phyloP scores from a whole-genome alignment of 2,888 invertebrate species.

The Monopis laevigella region DNA sequence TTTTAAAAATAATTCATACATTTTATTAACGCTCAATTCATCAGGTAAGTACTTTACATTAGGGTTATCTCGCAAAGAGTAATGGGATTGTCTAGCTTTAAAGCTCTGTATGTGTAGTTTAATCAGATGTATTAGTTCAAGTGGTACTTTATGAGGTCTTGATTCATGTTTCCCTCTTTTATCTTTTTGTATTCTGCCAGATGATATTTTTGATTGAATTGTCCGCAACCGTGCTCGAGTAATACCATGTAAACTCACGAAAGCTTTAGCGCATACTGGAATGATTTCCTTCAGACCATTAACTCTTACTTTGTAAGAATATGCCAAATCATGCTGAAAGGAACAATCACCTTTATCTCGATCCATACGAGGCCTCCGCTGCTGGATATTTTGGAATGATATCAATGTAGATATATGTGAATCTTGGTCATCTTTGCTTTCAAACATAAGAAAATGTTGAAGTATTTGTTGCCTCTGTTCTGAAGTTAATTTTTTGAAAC shows the following conservation, averaged over 20 bases:
- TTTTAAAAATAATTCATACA: constrained; percentile 9
- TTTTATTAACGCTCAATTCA: constrained; percentile 3
- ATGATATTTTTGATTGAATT: constrained; percentile 3
- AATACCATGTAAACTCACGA: constrained; percentile 9
- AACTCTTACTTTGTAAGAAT: neutral
- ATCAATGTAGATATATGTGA: constrained; percentile 12
- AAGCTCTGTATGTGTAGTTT: neutral
- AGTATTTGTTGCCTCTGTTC: constrained; percentile 8
- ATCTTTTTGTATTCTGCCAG: constrained; percentile 4
- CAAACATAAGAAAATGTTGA: neutral
- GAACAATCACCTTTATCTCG: neutral
- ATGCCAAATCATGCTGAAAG: neutral
- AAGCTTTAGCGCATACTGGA: constrained; percentile 3
- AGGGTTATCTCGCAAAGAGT: constrained; percentile 13
- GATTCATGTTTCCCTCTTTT: constrained; percentile 3
- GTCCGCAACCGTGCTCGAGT: neutral
- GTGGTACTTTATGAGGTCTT: constrained; percentile 1
- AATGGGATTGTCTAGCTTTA: constrained; percentile 11
- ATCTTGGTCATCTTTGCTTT: constrained; percentile 15
- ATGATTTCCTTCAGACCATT: neutral
- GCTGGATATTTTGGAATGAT: constrained; percentile 5
- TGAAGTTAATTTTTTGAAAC: constrained; percentile 11
- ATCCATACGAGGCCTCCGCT: neutral
- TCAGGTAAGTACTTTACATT: constrained; percentile 10
- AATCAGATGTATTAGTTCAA: neutral